Conservation (phyloP, 1,140 invertebrate genomes). For the Pogonognathellus flavescens region DNA sequence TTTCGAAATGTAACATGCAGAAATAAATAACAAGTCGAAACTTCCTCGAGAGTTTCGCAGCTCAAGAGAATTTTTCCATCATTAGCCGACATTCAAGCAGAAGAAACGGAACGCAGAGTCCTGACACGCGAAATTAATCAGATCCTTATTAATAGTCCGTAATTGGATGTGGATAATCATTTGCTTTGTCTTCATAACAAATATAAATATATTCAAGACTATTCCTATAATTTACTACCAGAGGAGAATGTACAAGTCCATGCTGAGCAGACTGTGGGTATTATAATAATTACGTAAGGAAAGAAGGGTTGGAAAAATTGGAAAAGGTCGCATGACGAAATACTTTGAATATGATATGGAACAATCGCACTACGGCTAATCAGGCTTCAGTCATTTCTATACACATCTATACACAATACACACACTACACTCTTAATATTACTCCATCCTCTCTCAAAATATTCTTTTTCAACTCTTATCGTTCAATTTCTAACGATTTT, state of each 20-base stretch:
- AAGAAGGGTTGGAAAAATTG: too few relatives aligned
- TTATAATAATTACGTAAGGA: too few relatives aligned
- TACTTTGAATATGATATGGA: not conserved
- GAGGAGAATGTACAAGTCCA: too few relatives aligned
- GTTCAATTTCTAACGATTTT: too few relatives aligned
- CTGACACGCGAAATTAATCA: slow-evolving; percentile 38
- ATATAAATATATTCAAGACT: too few relatives aligned
- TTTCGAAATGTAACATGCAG: slow-evolving; percentile 26
- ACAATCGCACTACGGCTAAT: not conserved
- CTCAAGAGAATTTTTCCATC: slow-evolving; percentile 15
- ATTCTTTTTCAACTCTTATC: too few relatives aligned
- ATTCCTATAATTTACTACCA: too few relatives aligned
- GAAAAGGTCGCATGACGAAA: slow-evolving; percentile 7
- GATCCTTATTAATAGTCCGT: slow-evolving; percentile 33
- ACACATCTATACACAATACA: not conserved
- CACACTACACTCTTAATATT: not conserved
- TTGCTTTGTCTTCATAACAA: too few relatives aligned
- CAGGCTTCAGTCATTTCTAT: not conserved
- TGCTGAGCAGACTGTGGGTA: too few relatives aligned
- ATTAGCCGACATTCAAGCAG: not conserved
- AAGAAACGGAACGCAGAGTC: not conserved
- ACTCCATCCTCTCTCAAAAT: not conserved
- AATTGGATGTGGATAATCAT: not conserved
- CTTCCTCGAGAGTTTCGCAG: slow-evolving; percentile 23
- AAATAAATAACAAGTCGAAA: not conserved